Base-by-base conservation (phyloP, 2,888 invertebrate species). In the Imbricaverruca yamaguchii region DNA sequence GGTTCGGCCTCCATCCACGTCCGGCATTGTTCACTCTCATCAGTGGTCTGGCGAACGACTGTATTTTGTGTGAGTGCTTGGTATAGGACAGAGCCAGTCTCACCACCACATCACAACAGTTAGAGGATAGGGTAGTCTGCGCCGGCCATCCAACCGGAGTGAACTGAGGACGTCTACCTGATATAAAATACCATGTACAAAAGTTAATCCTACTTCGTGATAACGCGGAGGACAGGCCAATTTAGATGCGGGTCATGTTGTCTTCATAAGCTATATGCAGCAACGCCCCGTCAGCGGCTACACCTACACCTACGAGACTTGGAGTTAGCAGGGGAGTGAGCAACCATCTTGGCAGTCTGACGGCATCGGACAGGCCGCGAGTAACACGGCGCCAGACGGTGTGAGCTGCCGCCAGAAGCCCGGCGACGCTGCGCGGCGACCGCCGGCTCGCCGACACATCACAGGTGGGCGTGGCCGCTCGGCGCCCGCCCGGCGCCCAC, bases 111-210 rank as follows among this genome's bases (percentile, higher is more conserved):
- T 21, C 53, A 74, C 74, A 55, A 74, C 74, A 74, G 69, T 74
- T 53, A 53, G 21, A 55, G 74, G 74, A 55, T 39, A 23, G 69
- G 69, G 23, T 3, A 69, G 6, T 15, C 25, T 13, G 74, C 12
- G 53, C 53, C 3, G 15, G 11, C 0, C 4, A 39, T 10, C 11
- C 10, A 21, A 15, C 18, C 55, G 74, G 74, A 74, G 55, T 55
- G 18, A 74, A 74, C 53, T 53, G 55, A 74, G 21, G 55, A 18
- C 18, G 9, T 18, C 74, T 74, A 74, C 21, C 53, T 9, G 10
- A 74, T 74, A 74, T 55, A 53, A 74, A 74, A 74, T 55, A 55
- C 21, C 74, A 74, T 74, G 74, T 74, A 74, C 74, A 74, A 74
- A 74, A 74, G 74, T 74, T 74, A 21, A 74, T 53, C 55, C 74